A percentile compares a stretch with the other conserved stretches of the same genome.
These are phyloP conservation scores for Taphrorychus bicolor DNA, from an alignment of 2,888 invertebrate genomes.

Conservation along the genomic window DNA sequence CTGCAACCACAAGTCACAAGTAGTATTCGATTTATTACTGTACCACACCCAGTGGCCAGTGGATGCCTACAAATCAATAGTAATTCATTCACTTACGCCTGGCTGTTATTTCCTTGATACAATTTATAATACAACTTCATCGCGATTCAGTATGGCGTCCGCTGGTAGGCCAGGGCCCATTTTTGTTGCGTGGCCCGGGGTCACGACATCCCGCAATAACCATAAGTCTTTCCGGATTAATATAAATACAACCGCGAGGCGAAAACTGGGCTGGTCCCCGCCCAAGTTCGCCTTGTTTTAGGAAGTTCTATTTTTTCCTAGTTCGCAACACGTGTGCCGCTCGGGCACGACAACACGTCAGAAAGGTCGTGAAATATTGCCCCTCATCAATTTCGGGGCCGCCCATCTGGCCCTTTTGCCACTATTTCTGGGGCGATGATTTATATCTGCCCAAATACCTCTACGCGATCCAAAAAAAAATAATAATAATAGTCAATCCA, in stretches of 20 bases:
- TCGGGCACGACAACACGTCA: constrained; percentile 50
- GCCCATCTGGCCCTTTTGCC: constrained; percentile 34
- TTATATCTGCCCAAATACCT: constrained; percentile 25
- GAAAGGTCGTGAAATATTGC: constrained; percentile 57
- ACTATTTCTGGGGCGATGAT: constrained; percentile 22
- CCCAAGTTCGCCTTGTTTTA: constrained; percentile 41
- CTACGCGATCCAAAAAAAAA: too few species aligned
- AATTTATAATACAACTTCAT: constrained; percentile 24
- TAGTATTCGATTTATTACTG: constrained; percentile 17
- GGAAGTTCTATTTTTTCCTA: constrained; percentile 8
- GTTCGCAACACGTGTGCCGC: constrained; percentile 53
- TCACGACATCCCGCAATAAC: constrained; percentile 51
- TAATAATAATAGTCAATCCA: too few species aligned
- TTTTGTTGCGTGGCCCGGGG: constrained; percentile 42
- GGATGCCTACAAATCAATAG: background rate
- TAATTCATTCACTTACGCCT: constrained; percentile 2
- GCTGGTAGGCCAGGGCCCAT: constrained; percentile 42
- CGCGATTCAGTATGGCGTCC: constrained; percentile 47
- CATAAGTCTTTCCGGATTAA: constrained; percentile 47
- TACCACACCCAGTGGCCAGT: constrained; percentile 12
- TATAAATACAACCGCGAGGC: constrained; percentile 25
- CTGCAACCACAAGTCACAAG: constrained; percentile 11
- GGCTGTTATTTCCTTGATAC: constrained; percentile 16
- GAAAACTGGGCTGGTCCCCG: constrained; percentile 22
- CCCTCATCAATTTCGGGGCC: constrained; percentile 55